These are phyloP conservation scores for Drosophila lini DNA, from an alignment of 1,140 invertebrate species.

Conservation along the genomic window DNA sequence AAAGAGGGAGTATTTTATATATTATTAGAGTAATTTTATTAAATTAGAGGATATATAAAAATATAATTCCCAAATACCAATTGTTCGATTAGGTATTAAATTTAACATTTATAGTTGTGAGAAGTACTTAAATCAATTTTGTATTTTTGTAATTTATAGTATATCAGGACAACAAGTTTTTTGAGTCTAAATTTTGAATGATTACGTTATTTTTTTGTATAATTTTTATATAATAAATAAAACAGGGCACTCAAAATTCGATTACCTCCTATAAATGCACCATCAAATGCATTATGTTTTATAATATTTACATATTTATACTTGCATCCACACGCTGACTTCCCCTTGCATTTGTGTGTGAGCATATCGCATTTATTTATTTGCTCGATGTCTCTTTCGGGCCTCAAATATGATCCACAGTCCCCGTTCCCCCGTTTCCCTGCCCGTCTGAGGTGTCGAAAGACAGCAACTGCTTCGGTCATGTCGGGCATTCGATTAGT, in stretches of 20 bases:
- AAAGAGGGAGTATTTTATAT: background rate
- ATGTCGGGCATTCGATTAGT: slow-evolving; percentile 70
- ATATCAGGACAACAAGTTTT: background rate
- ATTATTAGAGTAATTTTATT: too few relatives aligned
- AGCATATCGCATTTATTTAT: slow-evolving; percentile 66
- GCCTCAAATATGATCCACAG: slow-evolving; percentile 62
- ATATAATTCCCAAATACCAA: background rate
- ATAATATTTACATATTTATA: slow-evolving; percentile 62
- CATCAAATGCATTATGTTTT: slow-evolving; percentile 52
- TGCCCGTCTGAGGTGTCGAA: slow-evolving; percentile 67
- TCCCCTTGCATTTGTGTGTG: slow-evolving; percentile 23
- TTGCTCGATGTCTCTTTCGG: slow-evolving; percentile 68
- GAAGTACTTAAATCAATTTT: too few relatives aligned
- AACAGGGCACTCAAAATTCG: slow-evolving; percentile 26
- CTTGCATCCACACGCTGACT: slow-evolving; percentile 34
- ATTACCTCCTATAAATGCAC: slow-evolving; percentile 10
- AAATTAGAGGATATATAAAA: too few relatives aligned
- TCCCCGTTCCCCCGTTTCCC: slow-evolving; percentile 1
- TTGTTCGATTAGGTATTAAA: background rate
- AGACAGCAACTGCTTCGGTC: slow-evolving; percentile 52
- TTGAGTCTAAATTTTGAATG: too few relatives aligned
- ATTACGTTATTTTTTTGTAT: background rate
- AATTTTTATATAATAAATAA: too few relatives aligned
- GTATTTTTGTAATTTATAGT: background rate
- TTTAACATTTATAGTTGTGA: background rate